Base-by-base conservation (phyloP, 2,888 invertebrate genomes). In the Leptopilina myrica region DNA sequence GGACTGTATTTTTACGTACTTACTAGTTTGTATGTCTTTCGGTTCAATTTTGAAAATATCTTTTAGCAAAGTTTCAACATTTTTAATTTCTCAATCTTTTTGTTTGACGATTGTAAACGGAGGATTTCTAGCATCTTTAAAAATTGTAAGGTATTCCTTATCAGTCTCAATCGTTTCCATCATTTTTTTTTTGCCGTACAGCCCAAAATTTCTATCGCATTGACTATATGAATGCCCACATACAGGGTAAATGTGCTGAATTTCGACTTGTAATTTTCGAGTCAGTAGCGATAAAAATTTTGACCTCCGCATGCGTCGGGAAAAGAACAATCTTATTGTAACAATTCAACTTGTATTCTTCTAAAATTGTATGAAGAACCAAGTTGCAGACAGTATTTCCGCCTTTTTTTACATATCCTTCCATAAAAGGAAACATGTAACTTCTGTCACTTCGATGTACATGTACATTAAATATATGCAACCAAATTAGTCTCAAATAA, bases 281-380 rank as follows among this genome's bases (percentile, higher is more conserved):
- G 76, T 5, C 14, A 62, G 11, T 9, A 76, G 76, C 3, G 64
- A 76, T 0, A 76, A 33, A 26, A 76, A n/a, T n/a, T n/a, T n/a
- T n/a, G n/a, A n/a, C n/a, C n/a, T n/a, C n/a, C n/a, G n/a, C n/a
- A n/a, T n/a, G n/a, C n/a, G n/a, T n/a, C n/a, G n/a, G n/a, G n/a
- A n/a, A n/a, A n/a, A n/a, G n/a, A n/a, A n/a, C n/a, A n/a, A n/a
- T n/a, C n/a, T n/a, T n/a, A n/a, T n/a, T n/a, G n/a, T n/a, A n/a
- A n/a, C n/a, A n/a, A n/a, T n/a, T n/a, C n/a, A n/a, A 76, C 40
- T 76, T 76, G 9, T 64, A 64, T 76, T 76, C 64, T 64, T 76
- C 76, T 12, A 33, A 40, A 6, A 76, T 76, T 4, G 46, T 11
- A 46, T 64, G 20, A 77, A n/a, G 4, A n/a, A 59, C 15, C 7